These are phyloP conservation scores for Drosophila sordidula DNA, from an alignment of 2,888 invertebrate species.

Conservation along the genomic window DNA sequence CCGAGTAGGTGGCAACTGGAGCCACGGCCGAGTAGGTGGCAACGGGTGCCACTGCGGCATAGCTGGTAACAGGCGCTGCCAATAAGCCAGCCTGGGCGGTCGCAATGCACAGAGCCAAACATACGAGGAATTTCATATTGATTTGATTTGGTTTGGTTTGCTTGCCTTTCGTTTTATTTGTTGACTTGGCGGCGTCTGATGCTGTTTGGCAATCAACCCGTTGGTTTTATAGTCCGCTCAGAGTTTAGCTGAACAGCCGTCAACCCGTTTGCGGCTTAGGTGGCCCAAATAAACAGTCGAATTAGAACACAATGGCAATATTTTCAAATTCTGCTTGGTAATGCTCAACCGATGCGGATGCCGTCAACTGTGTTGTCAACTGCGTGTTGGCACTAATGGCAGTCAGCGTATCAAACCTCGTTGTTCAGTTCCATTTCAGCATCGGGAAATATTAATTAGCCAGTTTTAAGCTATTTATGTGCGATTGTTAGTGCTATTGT, in stretches of 20 bases:
- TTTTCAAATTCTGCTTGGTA: constrained; percentile 41
- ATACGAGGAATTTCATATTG: constrained; percentile 53
- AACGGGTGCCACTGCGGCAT: constrained; percentile 36
- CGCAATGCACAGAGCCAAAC: constrained; percentile 35
- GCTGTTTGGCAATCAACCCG: constrained; percentile 22
- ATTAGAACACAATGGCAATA: constrained; percentile 45
- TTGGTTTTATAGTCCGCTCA: constrained; percentile 37
- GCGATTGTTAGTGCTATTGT: background rate
- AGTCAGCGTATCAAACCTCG: constrained; percentile 16
- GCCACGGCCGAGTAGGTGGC: constrained; percentile 28
- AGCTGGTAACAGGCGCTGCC: constrained; percentile 40
- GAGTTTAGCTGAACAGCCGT: constrained; percentile 12
- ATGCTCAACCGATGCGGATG: constrained; percentile 32
- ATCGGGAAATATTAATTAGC: constrained; percentile 13
- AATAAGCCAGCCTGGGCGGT: constrained; percentile 44
- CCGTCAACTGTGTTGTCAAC: constrained; percentile 8
- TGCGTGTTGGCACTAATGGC: constrained; percentile 2
- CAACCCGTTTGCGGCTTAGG: constrained; percentile 44
- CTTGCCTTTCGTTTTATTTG: constrained; percentile 1
- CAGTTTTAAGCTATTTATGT: background rate
- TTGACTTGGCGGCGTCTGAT: constrained; percentile 30
- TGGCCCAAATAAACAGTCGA: constrained; percentile 12
- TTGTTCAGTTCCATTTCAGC: constrained; percentile 11
- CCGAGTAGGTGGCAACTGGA: constrained; percentile 38
- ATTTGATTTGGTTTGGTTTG: constrained; percentile 12